Evolutionary conservation across 2,888 invertebrate genomes (phyloP).

Genomic region (Noctua janthe): DNA sequence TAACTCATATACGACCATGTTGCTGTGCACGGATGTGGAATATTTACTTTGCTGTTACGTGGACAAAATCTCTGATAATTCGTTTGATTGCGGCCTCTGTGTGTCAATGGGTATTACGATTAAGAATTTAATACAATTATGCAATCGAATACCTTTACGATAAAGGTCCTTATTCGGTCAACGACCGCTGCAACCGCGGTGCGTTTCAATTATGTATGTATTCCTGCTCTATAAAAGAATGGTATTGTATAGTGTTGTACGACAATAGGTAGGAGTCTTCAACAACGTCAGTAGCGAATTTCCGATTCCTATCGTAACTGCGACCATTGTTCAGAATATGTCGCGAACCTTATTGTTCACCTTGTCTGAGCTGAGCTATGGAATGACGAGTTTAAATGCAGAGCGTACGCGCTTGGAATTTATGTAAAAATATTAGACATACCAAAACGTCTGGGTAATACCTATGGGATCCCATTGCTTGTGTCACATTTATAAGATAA

Average conservation of each 20-base stretch:
- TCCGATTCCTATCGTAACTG: constrained; percentile 87
- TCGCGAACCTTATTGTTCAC: constrained; percentile 87
- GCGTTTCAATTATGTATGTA: constrained; percentile 77
- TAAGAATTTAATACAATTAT: constrained; percentile 58
- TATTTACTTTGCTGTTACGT: constrained; percentile 77
- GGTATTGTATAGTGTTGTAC: constrained; percentile 70
- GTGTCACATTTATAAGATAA: constrained; percentile 31
- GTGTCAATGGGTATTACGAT: constrained; percentile 42
- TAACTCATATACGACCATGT: constrained; percentile 78
- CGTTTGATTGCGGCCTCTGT: constrained; percentile 61
- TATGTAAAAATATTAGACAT: constrained; percentile 72
- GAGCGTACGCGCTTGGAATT: constrained; percentile 83
- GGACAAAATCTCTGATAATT: constrained; percentile 69
- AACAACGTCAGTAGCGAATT: constrained; percentile 84
- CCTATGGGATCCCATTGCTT: constrained; percentile 39
- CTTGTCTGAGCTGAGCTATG: constrained; percentile 77
- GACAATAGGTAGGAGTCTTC: constrained; percentile 81
- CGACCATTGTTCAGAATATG: constrained; percentile 89
- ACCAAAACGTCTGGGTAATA: constrained; percentile 53
- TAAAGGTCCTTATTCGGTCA: constrained; percentile 72
- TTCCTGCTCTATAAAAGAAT: constrained; percentile 77
- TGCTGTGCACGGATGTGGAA: constrained; percentile 78
- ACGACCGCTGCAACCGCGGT: constrained; percentile 72
- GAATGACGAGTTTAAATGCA: constrained; percentile 85
- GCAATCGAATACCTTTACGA: constrained; percentile 63